Conservation (phyloP, 2,797 vertebrate species). For the Silurus lanzhouensis region DNA sequence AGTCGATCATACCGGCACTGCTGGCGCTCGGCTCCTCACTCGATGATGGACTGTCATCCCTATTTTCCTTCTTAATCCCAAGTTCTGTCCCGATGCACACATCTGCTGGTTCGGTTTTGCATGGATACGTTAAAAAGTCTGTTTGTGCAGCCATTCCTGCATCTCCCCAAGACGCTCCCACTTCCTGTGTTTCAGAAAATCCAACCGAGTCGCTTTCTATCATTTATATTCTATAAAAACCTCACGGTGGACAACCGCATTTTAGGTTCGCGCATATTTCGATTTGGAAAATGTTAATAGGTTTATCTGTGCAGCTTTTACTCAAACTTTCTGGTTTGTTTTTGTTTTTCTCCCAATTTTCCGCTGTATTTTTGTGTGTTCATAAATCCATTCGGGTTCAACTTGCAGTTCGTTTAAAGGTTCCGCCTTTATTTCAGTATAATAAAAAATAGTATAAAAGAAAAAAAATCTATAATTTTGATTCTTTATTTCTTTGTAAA, state of each 20-base stretch:
- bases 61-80: background rate
- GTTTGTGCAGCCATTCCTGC: constrained; percentile 2
- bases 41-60: background rate
- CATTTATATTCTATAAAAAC: background rate
- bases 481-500: too few species aligned
- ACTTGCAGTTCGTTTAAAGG: background rate
- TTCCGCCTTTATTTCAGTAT: background rate
- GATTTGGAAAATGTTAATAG: background rate
- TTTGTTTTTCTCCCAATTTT: too few species aligned
- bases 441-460: too few species aligned
- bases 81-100: background rate
- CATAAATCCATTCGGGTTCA: background rate
- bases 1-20: background rate
- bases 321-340: background rate
- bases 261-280: background rate
- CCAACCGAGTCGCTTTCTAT: background rate
- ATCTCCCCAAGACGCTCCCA: background rate
- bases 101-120: background rate
- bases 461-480: too few species aligned
- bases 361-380: background rate
- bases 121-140: background rate
- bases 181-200: background rate
- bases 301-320: background rate
- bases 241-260: background rate
- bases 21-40: background rate